Evolutionary conservation across 2,888 invertebrate species (phyloP).

Genomic region (Mythimna ferrago): DNA sequence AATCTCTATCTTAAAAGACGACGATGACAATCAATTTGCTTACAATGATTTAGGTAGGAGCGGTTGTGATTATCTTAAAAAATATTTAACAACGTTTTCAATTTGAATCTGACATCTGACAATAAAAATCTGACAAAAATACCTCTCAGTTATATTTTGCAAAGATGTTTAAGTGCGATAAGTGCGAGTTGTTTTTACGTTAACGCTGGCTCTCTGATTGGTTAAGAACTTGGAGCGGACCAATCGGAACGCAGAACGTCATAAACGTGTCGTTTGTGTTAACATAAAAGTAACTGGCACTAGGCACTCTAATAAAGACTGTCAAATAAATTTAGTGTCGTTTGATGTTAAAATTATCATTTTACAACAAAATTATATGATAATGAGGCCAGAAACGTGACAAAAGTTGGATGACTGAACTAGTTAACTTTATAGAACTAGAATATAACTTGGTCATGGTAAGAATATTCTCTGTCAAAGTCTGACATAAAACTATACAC

Average conservation of each 20-base stretch:
- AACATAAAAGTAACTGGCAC: too few species aligned
- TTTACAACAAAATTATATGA: conserved; percentile 12
- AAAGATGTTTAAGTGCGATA: background rate
- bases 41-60: conserved; percentile 30
- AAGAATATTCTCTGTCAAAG: conserved; percentile 38
- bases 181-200: too few species aligned
- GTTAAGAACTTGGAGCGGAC: too few species aligned
- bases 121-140: conserved; percentile 3
- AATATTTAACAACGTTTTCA: conserved; percentile 51
- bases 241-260: too few species aligned
- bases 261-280: too few species aligned
- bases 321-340: conserved; percentile 6
- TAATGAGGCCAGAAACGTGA: conserved; percentile 19
- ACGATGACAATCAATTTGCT: conserved; percentile 14
- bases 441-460: conserved; percentile 50
- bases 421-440: conserved; percentile 36
- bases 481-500: conserved; percentile 40
- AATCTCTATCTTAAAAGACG: conserved; percentile 11
- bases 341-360: conserved; percentile 5
- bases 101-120: conserved; percentile 26
- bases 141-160: background rate
- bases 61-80: conserved; percentile 28
- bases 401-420: conserved; percentile 23
- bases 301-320: background rate
- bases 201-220: too few species aligned